These are phyloP conservation scores for Callorhinus ursinus DNA, from an alignment of 2,113 vertebrate genomes.

Conservation along the genomic window DNA sequence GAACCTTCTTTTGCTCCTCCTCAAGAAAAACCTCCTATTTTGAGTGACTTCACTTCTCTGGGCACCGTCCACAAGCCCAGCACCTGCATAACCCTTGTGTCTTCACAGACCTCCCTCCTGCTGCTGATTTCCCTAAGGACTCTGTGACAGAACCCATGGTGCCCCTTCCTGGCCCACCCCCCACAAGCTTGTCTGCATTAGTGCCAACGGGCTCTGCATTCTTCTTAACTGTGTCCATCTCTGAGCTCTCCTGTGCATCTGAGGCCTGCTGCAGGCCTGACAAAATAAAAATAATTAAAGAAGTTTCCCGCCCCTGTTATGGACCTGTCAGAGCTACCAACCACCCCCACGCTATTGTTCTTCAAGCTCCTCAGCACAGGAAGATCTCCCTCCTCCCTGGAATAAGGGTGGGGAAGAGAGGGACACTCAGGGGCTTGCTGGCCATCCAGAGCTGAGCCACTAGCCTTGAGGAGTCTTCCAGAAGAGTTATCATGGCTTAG, in stretches of 20 bases:
- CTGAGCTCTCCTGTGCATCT: neutral
- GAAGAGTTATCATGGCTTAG: neutral
- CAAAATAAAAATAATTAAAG: conserved; percentile 39
- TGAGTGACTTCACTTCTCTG: accelerated
- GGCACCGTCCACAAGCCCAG: accelerated
- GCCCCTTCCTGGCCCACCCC: accelerated
- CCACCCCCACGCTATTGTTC: accelerated
- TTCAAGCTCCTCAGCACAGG: neutral
- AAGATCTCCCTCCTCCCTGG: neutral
- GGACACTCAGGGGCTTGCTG: neutral
- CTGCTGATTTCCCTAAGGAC: neutral
- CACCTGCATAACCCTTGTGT: neutral
- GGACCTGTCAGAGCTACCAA: neutral
- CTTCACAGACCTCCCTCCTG: neutral
- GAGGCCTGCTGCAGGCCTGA: neutral
- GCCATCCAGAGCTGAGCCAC: neutral
- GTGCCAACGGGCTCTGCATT: no score
- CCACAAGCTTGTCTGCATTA: neutral
- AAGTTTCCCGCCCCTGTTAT: neutral
- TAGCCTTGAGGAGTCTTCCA: neutral
- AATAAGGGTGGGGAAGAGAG: neutral
- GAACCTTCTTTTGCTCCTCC: neutral
- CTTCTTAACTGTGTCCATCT: neutral
- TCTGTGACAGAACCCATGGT: neutral
- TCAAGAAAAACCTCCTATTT: accelerated